Evolutionary conservation across 2,113 vertebrate genomes (phyloP), one percentile per base, ranked within the genome.

Genomic region (Archilochus colubris): DNA sequence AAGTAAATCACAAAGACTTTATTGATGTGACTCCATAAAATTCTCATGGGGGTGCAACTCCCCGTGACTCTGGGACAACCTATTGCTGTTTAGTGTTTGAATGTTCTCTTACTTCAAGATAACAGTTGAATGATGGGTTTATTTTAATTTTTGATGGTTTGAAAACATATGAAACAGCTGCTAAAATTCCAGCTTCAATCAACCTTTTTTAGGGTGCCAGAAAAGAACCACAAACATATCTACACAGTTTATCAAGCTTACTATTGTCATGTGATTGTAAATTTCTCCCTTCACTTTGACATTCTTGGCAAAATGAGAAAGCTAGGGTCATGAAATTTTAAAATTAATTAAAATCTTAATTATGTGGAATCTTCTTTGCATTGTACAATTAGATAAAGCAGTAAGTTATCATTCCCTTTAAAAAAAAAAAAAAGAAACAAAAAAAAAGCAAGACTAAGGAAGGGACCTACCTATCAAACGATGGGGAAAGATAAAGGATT

Each of bases 321-420:
- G 13, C 50, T n/a, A 62, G 33, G 25, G 31, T 38, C 55, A 38
- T 9, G 8, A 13, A 13, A 10, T 40, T 13, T 78, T 64, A 94
- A 94, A 92, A 96, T 95, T 94, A 95, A 96, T 96, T 92, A 79
- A 86, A 95, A 76, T 75, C 70, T 91, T 72, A 88, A 89, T 93
- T 91, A 89, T 21, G 20, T 55, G 43, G 31, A 40, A 36, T 61
- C 50, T 67, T 83, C 67, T 44, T 86, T 75, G 50, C 54, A 78
- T 78, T 78, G 51, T 57, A 24, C 3, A 18, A 50, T 89, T 81
- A 66, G 25, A 84, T 78, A 88, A 62, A 82, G 70, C 53, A 81
- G 17, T 53, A 78, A 69, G 54, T 24, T 48, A 48, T 21, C 46
- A 48, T 48, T 48, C 21, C 46, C 50, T 23, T 24, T 5, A 23